A percentile compares a stretch with the other conserved stretches of the same genome.
Evolutionary conservation across 2,888 invertebrate species (phyloP).

Genomic region (Pinctada fucata): DNA sequence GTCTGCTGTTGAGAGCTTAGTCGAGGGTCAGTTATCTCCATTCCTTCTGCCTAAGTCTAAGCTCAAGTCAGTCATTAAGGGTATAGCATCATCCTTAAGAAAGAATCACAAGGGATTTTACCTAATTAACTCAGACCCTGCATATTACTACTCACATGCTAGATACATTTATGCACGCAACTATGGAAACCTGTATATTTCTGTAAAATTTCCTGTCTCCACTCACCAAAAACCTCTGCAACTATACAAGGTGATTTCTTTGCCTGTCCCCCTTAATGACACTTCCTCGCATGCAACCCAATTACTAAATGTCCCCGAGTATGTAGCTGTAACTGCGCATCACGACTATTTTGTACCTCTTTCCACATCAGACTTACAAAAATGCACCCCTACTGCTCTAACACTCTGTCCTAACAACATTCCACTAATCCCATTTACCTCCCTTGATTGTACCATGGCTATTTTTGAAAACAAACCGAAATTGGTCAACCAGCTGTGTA

Average conservation of each 20-base stretch:
- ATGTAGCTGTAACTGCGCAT: slow-evolving; percentile 30
- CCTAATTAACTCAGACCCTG: slow-evolving; percentile 16
- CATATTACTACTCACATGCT: slow-evolving; percentile 16
- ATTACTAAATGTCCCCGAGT: slow-evolving; percentile 34
- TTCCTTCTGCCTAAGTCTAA: slow-evolving; percentile 8
- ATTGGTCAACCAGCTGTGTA: slow-evolving; percentile 10
- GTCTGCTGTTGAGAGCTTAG: slow-evolving; percentile 5
- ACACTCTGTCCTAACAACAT: slow-evolving; percentile 15
- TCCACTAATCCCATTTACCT: slow-evolving; percentile 6
- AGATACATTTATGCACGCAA: slow-evolving; percentile 20
- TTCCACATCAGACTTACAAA: slow-evolving; percentile 19
- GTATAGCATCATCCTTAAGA: slow-evolving; percentile 4
- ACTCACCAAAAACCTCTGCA: slow-evolving; percentile 15
- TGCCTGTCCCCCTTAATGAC: slow-evolving; percentile 41
- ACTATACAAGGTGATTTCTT: slow-evolving; percentile 22
- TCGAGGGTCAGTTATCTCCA: slow-evolving; percentile 17
- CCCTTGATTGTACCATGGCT: slow-evolving; percentile 1
- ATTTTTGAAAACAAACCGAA: no score
- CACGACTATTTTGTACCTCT: slow-evolving; percentile 33
- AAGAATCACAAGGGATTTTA: slow-evolving; percentile 15
- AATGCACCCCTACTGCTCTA: neutral
- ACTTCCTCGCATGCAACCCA: slow-evolving; percentile 45
- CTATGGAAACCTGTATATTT: slow-evolving; percentile 14
- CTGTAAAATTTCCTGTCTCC: slow-evolving; percentile 22
- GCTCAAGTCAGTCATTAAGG: neutral